Evolutionary conservation across 1,140 invertebrate genomes (phyloP), one percentile per base, ranked within the genome.

Genomic region (Atopsyche davidsoni): DNA sequence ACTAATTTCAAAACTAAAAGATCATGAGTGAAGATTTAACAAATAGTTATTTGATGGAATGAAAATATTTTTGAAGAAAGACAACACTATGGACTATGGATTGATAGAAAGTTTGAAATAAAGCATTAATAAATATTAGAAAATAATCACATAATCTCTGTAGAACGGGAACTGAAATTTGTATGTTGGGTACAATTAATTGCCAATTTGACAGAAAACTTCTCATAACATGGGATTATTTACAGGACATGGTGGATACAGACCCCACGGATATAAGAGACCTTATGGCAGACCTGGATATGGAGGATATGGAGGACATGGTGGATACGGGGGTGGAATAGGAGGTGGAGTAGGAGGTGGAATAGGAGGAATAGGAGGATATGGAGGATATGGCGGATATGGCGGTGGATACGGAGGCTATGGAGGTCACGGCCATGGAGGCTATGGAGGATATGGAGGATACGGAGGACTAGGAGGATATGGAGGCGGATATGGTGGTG

Each of bases 321-420:
- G 50, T 32, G 21, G 49, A n/a, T 46, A 38, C 11, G 39, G 21
- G 13, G 49, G 53, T 6, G 53, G 60, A 23, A 57, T 57, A 41
- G 55, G 52, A 7, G 61, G 62, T 14, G 59, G 57, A 22, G 53
- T 50, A n/a, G 50, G 59, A 9, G 58, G 59, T 13, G 61, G 59
- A 28, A 44, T 58, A 22, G 59, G 59, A 7, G 46, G n/a, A n/a
- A n/a, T n/a, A n/a, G n/a, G 48, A 31, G 48, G 57, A 3, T 28
- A 44, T 25, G 47, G 54, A 9, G 59, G 53, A 18, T 50, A 52
- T 16, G 51, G 51, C 3, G 52, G 49, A 21, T 54, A 57, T 19
- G 49, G 40, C 13, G 51, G 45, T 18, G 56, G 56, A 16, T 45
- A 44, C 7, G 40, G 40, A 16, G 47, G 47, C 1, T 34, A 42